Evolutionary conservation across 2,797 vertebrate genomes (phyloP).

Genomic region (Nyctibius grandis): DNA sequence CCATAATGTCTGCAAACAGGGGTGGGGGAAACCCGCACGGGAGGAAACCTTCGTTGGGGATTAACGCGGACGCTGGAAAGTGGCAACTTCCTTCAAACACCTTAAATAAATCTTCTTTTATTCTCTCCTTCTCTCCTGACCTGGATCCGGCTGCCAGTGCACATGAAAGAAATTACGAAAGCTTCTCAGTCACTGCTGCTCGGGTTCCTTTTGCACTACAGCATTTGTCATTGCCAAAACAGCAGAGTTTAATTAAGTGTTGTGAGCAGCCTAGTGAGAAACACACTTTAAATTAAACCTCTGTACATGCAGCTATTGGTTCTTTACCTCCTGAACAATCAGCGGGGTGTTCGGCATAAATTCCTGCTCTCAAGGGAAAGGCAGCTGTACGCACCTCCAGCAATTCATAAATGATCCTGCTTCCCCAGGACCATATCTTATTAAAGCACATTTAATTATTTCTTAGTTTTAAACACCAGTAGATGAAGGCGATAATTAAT

Average conservation of each 20-base stretch:
- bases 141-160: conserved; percentile 87
- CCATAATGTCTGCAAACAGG: background rate
- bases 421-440: conserved; percentile 83
- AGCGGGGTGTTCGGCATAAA: conserved; percentile 91
- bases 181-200: conserved; percentile 88
- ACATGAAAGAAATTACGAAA: conserved; percentile 93
- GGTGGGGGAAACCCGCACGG: background rate
- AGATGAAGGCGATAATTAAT: conserved; percentile 92
- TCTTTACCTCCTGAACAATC: conserved; percentile 96
- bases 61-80: conserved; percentile 39
- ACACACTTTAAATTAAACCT: conserved; percentile 99
- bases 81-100: conserved; percentile 74
- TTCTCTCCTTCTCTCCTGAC: conserved; percentile 87
- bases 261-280: conserved; percentile 99
- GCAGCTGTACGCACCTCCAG: conserved; percentile 83
- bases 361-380: conserved; percentile 88
- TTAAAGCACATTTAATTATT: conserved; percentile 90
- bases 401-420: conserved; percentile 87
- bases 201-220: conserved; percentile 86
- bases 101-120: conserved; percentile 78
- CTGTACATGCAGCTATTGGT: conserved; percentile 94
- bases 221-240: conserved; percentile 99
- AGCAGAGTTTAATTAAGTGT: conserved; percentile 99
- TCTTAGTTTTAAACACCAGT: conserved; percentile 83
- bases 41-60: background rate